phyloP scores from a whole-genome alignment of 2,888 invertebrate genomes.

The Tigriopus californicus region DNA sequence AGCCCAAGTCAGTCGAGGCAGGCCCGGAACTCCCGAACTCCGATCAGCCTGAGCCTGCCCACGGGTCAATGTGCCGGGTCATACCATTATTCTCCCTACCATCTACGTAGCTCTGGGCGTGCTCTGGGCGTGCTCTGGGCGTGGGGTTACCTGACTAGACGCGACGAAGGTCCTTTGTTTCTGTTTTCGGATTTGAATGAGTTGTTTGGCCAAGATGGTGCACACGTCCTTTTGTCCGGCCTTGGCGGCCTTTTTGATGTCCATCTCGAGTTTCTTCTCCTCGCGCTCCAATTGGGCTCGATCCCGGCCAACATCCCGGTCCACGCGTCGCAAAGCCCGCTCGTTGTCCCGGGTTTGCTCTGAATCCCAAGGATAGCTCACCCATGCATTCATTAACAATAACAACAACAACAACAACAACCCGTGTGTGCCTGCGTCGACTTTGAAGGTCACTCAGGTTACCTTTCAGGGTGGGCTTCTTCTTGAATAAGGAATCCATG shows the following conservation, averaged over 20 bases:
- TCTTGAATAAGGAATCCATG: constrained; percentile 33
- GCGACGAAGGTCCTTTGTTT: constrained; percentile 62
- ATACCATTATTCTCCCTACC: no score
- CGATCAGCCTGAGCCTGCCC: no score
- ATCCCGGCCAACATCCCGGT: constrained; percentile 65
- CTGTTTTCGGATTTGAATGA: constrained; percentile 69
- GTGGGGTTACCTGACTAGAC: constrained; percentile 38
- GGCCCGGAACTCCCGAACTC: no score
- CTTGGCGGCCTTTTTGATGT: constrained; percentile 72
- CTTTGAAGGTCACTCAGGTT: no score
- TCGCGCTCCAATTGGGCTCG: constrained; percentile 55
- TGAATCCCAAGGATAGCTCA: no score
- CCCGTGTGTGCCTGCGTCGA: no score
- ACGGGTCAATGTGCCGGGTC: no score
- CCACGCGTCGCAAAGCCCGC: constrained; percentile 52
- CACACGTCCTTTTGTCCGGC: constrained; percentile 68
- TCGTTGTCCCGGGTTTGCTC: constrained; percentile 72
- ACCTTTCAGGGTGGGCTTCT: constrained; percentile 45
- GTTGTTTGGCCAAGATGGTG: constrained; percentile 65
- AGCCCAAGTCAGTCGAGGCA: no score
- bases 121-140: no score
- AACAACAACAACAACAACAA: no score
- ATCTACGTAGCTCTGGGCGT: no score
- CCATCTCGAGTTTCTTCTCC: constrained; percentile 73
- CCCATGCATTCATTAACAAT: no score